Evolutionary conservation across 2,113 vertebrate genomes (phyloP).

Genomic region (Hiodon alosoides): DNA sequence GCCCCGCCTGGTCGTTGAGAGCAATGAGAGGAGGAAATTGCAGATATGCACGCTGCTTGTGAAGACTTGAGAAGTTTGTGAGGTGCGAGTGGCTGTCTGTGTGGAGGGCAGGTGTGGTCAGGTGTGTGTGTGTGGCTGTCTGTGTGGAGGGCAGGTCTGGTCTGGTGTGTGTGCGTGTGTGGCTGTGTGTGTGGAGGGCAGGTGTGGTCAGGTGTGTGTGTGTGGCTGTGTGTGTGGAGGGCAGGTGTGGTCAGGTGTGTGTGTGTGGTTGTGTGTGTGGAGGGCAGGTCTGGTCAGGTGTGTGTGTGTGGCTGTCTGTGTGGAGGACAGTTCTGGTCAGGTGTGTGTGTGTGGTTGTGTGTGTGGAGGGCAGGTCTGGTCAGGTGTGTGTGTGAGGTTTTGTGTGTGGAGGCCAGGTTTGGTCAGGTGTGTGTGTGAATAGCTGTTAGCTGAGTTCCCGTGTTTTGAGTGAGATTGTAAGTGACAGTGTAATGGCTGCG

Average conservation of each 20-base stretch:
- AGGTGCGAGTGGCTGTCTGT: not conserved
- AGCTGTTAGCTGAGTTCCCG: not conserved
- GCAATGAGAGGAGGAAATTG: not conserved
- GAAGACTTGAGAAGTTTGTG: too few species aligned
- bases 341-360: not conserved
- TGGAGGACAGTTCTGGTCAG: slow-evolving; percentile 5
- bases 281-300: slow-evolving; percentile 7
- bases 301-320: slow-evolving; percentile 11
- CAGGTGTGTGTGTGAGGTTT: slow-evolving; percentile 13
- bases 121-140: slow-evolving; percentile 9
- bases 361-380: slow-evolving; percentile 10
- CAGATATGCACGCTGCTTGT: not conserved
- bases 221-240: slow-evolving; percentile 10
- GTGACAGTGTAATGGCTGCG: slow-evolving; percentile 50
- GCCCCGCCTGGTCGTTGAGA: slow-evolving; percentile 31
- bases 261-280: not conserved
- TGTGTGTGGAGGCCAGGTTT: slow-evolving; percentile 3
- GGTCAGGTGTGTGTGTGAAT: slow-evolving; percentile 15
- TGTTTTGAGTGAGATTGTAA: slow-evolving; percentile 48
- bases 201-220: slow-evolving; percentile 20
- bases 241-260: slow-evolving; percentile 1
- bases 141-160: slow-evolving; percentile 5
- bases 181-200: not conserved
- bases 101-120: slow-evolving; percentile 9
- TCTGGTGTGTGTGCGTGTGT: slow-evolving; percentile 3